These are phyloP conservation scores for Antheraea assamensis DNA, from an alignment of 2,888 invertebrate species.

Conservation along the genomic window DNA sequence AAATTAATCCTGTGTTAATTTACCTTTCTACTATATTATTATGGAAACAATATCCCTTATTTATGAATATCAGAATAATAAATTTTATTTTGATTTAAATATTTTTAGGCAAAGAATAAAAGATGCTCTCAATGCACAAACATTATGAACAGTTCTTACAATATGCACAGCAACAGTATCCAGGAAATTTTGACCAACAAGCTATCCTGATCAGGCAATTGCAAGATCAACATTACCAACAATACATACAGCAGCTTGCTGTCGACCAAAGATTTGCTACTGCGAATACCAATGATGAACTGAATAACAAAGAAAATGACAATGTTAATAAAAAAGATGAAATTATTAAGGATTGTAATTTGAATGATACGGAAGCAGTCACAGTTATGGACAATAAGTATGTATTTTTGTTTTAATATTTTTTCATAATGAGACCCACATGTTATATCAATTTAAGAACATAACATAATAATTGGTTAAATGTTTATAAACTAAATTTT, in stretches of 20 bases:
- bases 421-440: background rate
- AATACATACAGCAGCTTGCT: conserved; percentile 97
- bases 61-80: background rate
- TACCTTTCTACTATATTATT: no score
- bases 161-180: conserved; percentile 97
- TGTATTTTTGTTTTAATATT: conserved; percentile 35
- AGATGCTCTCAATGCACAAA: conserved; percentile 97
- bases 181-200: conserved; percentile 94
- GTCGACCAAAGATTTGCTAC: conserved; percentile 71
- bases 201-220: conserved; percentile 95
- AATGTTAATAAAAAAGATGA: conserved; percentile 41
- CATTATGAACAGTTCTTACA: conserved; percentile 91
- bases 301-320: conserved; percentile 41
- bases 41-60: no score
- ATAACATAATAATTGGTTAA: no score
- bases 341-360: conserved; percentile 56
- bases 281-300: conserved; percentile 57
- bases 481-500: no score
- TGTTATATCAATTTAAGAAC: background rate
- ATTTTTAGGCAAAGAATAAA: conserved; percentile 89
- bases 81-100: background rate
- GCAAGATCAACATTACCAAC: conserved; percentile 99
- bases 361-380: conserved; percentile 55
- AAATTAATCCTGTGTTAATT: no score
- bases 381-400: conserved; percentile 61